Percentiles rank a stretch among this genome's conserved stretches.
Evolutionary conservation across 2,113 vertebrate species (phyloP).

Genomic region (Telmatochromis sp.): DNA sequence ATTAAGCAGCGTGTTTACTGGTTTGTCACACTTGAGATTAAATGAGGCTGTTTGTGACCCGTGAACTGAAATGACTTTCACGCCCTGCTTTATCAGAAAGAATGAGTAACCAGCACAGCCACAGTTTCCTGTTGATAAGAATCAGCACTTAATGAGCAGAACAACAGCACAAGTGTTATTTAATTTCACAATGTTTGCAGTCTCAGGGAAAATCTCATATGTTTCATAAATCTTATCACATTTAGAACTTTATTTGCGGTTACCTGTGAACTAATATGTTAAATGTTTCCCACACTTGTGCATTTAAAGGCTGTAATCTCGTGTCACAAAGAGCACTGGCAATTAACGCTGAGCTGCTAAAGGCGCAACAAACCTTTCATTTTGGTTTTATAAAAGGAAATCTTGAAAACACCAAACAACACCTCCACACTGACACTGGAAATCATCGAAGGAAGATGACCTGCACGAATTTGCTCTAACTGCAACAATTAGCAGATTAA

Average conservation of each 20-base stretch:
- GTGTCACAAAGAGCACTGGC: not conserved
- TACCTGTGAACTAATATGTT: not conserved
- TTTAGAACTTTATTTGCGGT: not conserved
- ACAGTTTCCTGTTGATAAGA: not conserved
- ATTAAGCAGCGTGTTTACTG: not conserved
- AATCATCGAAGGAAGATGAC: not conserved
- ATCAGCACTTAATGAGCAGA: not conserved
- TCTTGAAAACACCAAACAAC: not conserved
- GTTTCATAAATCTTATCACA: not conserved
- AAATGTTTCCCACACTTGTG: not conserved
- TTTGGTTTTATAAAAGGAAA: not conserved
- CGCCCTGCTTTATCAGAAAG: not conserved
- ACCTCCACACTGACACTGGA: not conserved
- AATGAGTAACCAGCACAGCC: not conserved
- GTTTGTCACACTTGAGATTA: not conserved
- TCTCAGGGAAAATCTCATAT: not conserved
- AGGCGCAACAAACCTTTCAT: rapidly evolving
- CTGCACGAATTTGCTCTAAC: not conserved
- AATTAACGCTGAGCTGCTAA: not conserved
- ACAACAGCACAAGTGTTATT: too few relatives aligned
- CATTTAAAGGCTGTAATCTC: not conserved
- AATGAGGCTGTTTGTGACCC: not conserved
- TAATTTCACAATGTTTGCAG: not conserved
- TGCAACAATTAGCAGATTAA: not conserved
- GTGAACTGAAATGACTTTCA: not conserved